Percentiles rank a stretch among this genome's conserved stretches.
These are phyloP conservation scores for Reticulitermes speratus DNA, from an alignment of 1,140 invertebrate genomes.

Conservation along the genomic window DNA sequence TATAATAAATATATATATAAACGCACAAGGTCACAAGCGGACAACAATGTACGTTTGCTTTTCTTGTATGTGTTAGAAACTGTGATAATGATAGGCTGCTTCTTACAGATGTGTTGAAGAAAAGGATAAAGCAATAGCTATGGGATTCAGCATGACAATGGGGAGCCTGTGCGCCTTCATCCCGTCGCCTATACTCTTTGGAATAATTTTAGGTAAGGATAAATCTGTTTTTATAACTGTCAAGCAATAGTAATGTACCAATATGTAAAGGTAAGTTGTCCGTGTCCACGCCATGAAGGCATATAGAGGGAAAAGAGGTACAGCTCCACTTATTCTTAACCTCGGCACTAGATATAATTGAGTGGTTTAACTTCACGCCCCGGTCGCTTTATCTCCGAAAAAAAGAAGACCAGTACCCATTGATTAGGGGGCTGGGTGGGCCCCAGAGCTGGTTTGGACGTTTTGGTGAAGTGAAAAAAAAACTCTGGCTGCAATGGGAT, in stretches of 20 bases:
- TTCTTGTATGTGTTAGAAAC: no score
- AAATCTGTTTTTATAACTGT: neutral
- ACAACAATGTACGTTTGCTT: no score
- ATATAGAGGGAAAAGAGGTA: no score
- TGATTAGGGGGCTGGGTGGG: no score
- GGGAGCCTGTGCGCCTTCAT: slow-evolving; percentile 55
- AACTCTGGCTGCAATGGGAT: no score
- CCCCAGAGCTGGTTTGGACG: no score
- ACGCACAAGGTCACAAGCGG: no score
- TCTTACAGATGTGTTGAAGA: slow-evolving; percentile 55
- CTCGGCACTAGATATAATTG: neutral
- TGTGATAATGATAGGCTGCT: slow-evolving; percentile 30
- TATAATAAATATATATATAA: no score
- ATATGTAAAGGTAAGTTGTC: neutral
- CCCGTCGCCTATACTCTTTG: slow-evolving; percentile 68
- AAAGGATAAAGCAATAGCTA: slow-evolving; percentile 58
- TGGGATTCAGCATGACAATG: slow-evolving; percentile 57
- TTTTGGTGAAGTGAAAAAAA: no score
- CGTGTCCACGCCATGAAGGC: neutral
- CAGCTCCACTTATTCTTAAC: no score
- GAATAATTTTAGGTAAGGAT: slow-evolving; percentile 63
- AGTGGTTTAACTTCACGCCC: neutral
- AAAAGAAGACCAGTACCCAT: no score
- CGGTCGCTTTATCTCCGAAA: no score
- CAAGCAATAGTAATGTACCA: neutral